Percentiles rank a stretch among this genome's conserved stretches.
phyloP scores from a whole-genome alignment of 2,888 invertebrate genomes.

The Dynastes maya region DNA sequence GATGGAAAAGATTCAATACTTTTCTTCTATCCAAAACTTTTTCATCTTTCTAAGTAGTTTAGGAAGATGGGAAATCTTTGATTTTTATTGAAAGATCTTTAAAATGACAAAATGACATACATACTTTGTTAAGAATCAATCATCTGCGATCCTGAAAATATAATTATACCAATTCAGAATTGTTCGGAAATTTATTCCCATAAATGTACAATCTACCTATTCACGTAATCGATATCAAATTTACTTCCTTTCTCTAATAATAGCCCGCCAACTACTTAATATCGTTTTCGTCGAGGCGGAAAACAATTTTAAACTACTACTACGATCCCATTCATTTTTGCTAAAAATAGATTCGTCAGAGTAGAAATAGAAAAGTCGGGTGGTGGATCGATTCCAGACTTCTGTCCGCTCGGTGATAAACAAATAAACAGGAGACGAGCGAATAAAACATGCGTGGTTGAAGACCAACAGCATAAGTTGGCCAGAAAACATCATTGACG shows the following conservation, averaged over 20 bases:
- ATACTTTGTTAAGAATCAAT: too few relatives aligned
- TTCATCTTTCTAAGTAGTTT: too few relatives aligned
- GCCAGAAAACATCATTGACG: conserved; percentile 50
- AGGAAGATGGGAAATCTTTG: too few relatives aligned
- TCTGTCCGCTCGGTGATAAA: conserved; percentile 55
- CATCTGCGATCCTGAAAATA: too few relatives aligned
- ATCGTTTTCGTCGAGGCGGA: neutral
- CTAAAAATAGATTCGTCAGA: conserved; percentile 4
- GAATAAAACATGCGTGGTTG: conserved; percentile 28
- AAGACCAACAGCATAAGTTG: conserved; percentile 26
- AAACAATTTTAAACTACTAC: neutral
- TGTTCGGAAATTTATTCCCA: neutral
- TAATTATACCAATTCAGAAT: neutral
- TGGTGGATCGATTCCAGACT: neutral
- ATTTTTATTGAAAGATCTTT: too few relatives aligned
- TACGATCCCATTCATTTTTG: conserved; percentile 1
- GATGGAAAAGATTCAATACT: too few relatives aligned
- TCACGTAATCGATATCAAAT: conserved; percentile 7
- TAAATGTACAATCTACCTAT: neutral
- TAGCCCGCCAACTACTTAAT: conserved; percentile 4
- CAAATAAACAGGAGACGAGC: conserved; percentile 59
- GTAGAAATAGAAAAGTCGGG: conserved; percentile 7
- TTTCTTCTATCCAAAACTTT: too few relatives aligned
- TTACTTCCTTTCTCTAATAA: conserved; percentile 1
- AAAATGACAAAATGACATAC: too few relatives aligned